Evolutionary conservation across 1,140 invertebrate species (phyloP), one percentile per base, ranked within the genome.

Genomic region (Eulimnadia texana): DNA sequence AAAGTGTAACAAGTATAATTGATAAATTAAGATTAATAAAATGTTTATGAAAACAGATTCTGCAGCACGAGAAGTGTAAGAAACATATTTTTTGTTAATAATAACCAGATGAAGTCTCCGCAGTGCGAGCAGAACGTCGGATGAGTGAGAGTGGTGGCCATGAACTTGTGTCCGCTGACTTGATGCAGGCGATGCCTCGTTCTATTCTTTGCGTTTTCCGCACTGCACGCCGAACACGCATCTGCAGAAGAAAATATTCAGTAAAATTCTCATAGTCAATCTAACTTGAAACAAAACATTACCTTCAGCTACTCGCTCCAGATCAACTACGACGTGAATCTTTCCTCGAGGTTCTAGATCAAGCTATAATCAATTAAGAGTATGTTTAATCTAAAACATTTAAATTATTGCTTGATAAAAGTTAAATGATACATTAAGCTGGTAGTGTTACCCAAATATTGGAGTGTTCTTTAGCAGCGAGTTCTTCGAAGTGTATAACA

Each of bases 121-220:
- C 94, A 98, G 77, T 96, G 90, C 68, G 90, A 95, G 81, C 95
- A 99, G 77, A 99, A 99, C 67, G 96, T 98, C 62, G 96, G 96
- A 76, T 99, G 97, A 54, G 92, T 83, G 64, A 99, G 83, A 74
- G 96, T 97, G 58, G 96, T 97, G 59, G 96, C 95, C 96, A 99
- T 99, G 76, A 99, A 99, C 78, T 99, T 99, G 79, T 99, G 95
- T 55, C 93, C 93, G 76, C 97, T 95, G 66, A 98, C 87, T 78
- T 93, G 93, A 76, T 98, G 93, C 60, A 98, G 89, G 63, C 92
- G 80, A 53, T 93, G 79, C 60, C 93, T 81, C 88, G 98, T 93
- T 58, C 93, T 93, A 64, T 92, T 92, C 54, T n/a, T n/a, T n/a
- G n/a, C n/a, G n/a, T n/a, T n/a, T n/a, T n/a, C n/a, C n/a, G n/a